phyloP scores from a whole-genome alignment of 1,140 invertebrate species.

The Plodia interpunctella region DNA sequence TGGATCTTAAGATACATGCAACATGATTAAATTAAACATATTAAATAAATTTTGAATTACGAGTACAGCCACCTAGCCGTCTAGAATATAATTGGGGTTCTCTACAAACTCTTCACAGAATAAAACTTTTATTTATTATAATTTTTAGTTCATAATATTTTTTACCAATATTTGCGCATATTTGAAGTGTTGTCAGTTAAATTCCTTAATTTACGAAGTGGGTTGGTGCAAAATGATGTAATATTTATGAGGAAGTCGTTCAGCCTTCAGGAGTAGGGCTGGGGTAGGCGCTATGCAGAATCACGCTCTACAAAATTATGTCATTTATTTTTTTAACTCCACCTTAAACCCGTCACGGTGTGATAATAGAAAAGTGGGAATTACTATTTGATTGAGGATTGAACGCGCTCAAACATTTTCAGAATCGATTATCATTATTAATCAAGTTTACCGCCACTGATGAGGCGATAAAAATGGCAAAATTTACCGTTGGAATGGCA shows the following conservation, averaged over 20 bases:
- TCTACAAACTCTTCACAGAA: too few relatives aligned
- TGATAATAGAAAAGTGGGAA: slow-evolving; percentile 8
- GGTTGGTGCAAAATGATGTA: slow-evolving; percentile 5
- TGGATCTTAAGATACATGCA: too few relatives aligned
- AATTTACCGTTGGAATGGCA: too few relatives aligned
- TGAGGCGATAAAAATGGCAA: too few relatives aligned
- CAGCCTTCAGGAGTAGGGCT: slow-evolving; percentile 4
- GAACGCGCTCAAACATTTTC: background rate
- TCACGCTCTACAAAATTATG: slow-evolving; percentile 11
- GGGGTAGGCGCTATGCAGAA: slow-evolving; percentile 6
- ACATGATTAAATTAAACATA: too few relatives aligned
- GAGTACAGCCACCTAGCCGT: too few relatives aligned
- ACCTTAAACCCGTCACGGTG: background rate
- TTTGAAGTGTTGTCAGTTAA: background rate
- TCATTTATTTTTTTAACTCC: slow-evolving; percentile 11
- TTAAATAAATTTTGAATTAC: too few relatives aligned
- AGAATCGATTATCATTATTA: background rate
- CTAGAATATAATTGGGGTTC: too few relatives aligned
- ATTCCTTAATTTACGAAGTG: background rate
- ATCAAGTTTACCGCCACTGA: too few relatives aligned
- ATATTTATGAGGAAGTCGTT: slow-evolving; percentile 9
- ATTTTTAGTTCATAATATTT: too few relatives aligned
- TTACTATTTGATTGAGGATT: background rate
- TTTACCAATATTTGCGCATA: background rate
- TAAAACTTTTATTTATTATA: too few relatives aligned